These are phyloP conservation scores for Norana najaformis DNA, from an alignment of 2,888 invertebrate species.

Conservation along the genomic window DNA sequence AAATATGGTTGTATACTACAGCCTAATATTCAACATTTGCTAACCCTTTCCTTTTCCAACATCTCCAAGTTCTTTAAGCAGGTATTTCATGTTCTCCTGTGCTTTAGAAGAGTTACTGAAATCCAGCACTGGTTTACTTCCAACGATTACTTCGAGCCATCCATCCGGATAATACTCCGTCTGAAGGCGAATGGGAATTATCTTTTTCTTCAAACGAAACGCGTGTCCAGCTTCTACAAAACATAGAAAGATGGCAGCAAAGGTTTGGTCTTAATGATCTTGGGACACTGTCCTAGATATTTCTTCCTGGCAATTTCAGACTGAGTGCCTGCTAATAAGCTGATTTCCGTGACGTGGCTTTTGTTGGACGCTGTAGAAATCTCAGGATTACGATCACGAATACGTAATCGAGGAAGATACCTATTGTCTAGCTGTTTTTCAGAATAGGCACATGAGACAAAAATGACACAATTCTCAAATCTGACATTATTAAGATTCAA, in stretches of 20 bases:
- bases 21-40: neutral
- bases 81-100: slow-evolving; percentile 47
- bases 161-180: slow-evolving; percentile 38
- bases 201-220: slow-evolving; percentile 32
- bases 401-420: too few species aligned
- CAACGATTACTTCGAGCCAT: slow-evolving; percentile 39
- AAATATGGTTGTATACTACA: neutral
- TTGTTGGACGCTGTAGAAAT: too few species aligned
- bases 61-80: slow-evolving; percentile 51
- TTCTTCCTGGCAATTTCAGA: too few species aligned
- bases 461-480: too few species aligned
- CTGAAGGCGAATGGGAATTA: slow-evolving; percentile 38
- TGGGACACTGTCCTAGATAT: too few species aligned
- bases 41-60: neutral
- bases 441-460: too few species aligned
- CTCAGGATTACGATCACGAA: too few species aligned
- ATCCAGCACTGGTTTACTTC: slow-evolving; percentile 40
- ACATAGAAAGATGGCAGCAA: neutral
- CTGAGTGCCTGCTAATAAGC: too few species aligned
- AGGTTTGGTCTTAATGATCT: too few species aligned
- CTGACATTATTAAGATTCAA: too few species aligned
- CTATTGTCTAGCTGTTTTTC: too few species aligned
- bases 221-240: slow-evolving; percentile 41
- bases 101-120: slow-evolving; percentile 48
- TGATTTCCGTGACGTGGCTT: too few species aligned